Evolutionary conservation across 2,113 vertebrate species (phyloP).

Genomic region (Tyto alba): DNA sequence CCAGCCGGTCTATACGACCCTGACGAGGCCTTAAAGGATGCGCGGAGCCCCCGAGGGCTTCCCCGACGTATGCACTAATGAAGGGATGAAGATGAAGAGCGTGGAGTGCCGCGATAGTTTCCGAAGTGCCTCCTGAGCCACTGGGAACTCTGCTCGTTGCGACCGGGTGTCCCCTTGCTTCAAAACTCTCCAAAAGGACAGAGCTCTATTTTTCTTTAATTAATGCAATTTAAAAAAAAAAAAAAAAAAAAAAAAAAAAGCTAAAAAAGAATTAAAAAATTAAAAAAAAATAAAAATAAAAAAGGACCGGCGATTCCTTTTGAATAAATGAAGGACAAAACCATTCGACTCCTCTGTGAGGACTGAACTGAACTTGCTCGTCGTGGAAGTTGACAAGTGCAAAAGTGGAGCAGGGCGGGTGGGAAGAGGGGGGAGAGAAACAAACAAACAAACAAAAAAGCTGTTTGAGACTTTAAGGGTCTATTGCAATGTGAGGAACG

Average conservation of each 20-base stretch:
- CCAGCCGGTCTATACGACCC: slow-evolving; percentile 94
- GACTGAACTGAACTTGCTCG: slow-evolving; percentile 35
- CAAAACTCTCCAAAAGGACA: slow-evolving; percentile 3
- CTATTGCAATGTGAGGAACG: slow-evolving; percentile 51
- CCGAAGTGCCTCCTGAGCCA: slow-evolving; percentile 89
- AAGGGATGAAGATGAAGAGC: slow-evolving; percentile 63
- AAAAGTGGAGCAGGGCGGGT: neutral
- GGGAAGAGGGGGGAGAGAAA: neutral
- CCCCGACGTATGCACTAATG: slow-evolving; percentile 59
- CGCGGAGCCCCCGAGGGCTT: slow-evolving; percentile 40
- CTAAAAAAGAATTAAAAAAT: too few species aligned
- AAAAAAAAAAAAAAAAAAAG: neutral
- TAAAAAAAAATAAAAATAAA: too few species aligned
- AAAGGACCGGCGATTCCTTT: neutral
- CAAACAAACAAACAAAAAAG: neutral
- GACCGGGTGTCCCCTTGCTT: neutral
- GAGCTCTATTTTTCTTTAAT: slow-evolving; percentile 29
- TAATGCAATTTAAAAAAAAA: neutral
- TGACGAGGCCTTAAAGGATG: slow-evolving; percentile 83
- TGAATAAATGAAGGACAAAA: slow-evolving; percentile 63
- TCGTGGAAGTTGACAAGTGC: neutral
- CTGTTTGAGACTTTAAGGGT: neutral
- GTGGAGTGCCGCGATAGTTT: slow-evolving; percentile 22
- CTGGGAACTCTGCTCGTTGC: slow-evolving; percentile 27
- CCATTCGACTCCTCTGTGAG: slow-evolving; percentile 75